Evolutionary conservation across 2,888 invertebrate genomes (phyloP).

Genomic region (Julus scandinavius): DNA sequence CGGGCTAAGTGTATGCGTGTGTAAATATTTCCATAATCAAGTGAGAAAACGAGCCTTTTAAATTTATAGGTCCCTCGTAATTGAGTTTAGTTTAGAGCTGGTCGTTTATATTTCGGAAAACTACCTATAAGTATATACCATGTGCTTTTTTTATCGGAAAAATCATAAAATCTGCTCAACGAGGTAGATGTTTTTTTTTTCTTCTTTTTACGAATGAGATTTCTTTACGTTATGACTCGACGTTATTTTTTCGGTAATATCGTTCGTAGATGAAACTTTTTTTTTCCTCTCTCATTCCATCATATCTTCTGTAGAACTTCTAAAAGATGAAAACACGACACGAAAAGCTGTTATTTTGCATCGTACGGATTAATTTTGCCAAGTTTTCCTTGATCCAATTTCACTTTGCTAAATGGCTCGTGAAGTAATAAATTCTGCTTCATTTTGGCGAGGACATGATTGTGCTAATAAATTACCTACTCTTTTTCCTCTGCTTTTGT

Average conservation of each 20-base stretch:
- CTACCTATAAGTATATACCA: neutral
- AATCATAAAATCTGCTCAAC: neutral
- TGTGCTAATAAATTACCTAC: conserved; percentile 54
- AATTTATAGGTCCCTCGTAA: neutral
- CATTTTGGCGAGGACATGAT: conserved; percentile 53
- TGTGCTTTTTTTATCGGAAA: neutral
- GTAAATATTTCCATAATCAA: conserved; percentile 18
- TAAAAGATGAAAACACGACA: neutral
- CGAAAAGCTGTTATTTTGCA: conserved; percentile 18
- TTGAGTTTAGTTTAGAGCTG: neutral
- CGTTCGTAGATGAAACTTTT: neutral
- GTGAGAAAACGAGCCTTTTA: neutral
- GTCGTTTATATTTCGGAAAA: neutral
- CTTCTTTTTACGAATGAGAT: neutral
- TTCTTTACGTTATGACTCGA: neutral
- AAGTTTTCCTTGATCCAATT: conserved; percentile 52
- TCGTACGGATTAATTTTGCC: conserved; percentile 52
- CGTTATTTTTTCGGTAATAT: no score
- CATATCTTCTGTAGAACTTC: neutral
- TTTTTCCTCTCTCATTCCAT: neutral
- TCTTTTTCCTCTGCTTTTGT: conserved; percentile 54
- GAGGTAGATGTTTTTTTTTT: neutral
- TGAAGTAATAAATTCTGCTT: conserved; percentile 54
- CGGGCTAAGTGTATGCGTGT: conserved; percentile 18
- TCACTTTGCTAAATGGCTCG: conserved; percentile 56